These are phyloP conservation scores for Plectus sambesii DNA, from an alignment of 1,140 invertebrate genomes.

Conservation along the genomic window DNA sequence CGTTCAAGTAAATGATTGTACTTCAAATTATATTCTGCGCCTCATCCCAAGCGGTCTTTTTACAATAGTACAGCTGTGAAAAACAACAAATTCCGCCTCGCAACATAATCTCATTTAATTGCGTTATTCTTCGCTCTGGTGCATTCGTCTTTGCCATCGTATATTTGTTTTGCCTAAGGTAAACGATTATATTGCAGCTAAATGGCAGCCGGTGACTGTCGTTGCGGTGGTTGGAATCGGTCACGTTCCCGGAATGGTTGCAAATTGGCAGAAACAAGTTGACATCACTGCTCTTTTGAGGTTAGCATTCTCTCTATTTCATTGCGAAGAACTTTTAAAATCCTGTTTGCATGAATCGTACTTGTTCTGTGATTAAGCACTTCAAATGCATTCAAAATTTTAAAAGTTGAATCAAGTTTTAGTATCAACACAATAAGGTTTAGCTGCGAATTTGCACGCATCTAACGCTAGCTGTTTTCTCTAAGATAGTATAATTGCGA, in stretches of 20 bases:
- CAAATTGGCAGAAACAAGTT: slow-evolving; percentile 32
- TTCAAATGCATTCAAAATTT: slow-evolving; percentile 3
- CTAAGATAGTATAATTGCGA: too few relatives aligned
- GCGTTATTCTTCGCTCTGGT: too few relatives aligned
- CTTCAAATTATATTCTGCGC: background rate
- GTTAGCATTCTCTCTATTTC: too few relatives aligned
- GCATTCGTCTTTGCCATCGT: too few relatives aligned
- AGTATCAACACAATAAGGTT: too few relatives aligned
- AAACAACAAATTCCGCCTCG: slow-evolving; percentile 5
- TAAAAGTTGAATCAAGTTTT: slow-evolving; percentile 5
- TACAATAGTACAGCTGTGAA: background rate
- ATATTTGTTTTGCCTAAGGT: too few relatives aligned
- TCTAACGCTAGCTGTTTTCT: too few relatives aligned
- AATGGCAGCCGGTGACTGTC: slow-evolving; percentile 34
- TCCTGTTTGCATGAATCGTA: too few relatives aligned
- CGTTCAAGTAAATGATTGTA: too few relatives aligned
- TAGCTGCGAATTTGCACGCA: too few relatives aligned
- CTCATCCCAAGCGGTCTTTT: slow-evolving; percentile 4
- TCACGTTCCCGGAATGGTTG: slow-evolving; percentile 35
- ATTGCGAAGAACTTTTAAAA: too few relatives aligned
- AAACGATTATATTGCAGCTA: slow-evolving; percentile 14
- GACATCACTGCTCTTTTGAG: slow-evolving; percentile 26
- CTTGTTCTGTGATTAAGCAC: background rate
- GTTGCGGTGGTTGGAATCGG: slow-evolving; percentile 44
- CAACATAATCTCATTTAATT: slow-evolving; percentile 12